Conservation (phyloP, 2,797 vertebrate species). For the Diglossa cyanea region DNA sequence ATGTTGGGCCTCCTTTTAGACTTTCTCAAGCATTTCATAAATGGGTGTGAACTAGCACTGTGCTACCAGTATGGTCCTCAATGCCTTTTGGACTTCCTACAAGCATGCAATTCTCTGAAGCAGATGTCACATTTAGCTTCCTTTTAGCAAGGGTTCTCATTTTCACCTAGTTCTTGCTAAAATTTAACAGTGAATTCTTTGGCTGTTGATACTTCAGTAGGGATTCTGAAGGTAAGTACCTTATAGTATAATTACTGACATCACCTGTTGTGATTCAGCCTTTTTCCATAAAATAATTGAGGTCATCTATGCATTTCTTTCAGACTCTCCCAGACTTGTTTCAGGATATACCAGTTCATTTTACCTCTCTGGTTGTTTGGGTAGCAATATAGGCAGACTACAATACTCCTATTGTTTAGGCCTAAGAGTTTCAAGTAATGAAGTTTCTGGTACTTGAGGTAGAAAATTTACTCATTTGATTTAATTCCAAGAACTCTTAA, state of each 20-base stretch:
- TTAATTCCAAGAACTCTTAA: neutral
- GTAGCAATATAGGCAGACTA: neutral
- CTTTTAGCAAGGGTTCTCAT: neutral
- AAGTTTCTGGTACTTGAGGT: neutral
- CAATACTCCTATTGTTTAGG: neutral
- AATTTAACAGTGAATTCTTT: neutral
- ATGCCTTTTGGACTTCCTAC: neutral
- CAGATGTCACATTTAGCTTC: neutral
- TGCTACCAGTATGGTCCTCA: neutral
- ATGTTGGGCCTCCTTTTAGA: neutral
- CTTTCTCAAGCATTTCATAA: neutral
- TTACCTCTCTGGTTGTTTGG: neutral
- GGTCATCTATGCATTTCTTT: neutral
- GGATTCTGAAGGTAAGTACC: neutral
- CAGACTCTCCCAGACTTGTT: neutral
- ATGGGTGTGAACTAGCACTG: neutral
- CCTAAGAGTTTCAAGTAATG: neutral
- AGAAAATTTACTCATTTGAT: neutral
- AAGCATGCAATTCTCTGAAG: neutral
- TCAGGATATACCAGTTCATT: neutral
- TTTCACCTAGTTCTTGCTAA: neutral
- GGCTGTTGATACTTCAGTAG: fast-evolving
- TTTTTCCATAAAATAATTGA: neutral
- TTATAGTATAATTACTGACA: neutral
- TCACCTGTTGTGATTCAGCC: neutral